A percentile compares a stretch with the other conserved stretches of the same genome.
phyloP scores from a whole-genome alignment of 2,113 vertebrate genomes.

The Xenopus borealis region DNA sequence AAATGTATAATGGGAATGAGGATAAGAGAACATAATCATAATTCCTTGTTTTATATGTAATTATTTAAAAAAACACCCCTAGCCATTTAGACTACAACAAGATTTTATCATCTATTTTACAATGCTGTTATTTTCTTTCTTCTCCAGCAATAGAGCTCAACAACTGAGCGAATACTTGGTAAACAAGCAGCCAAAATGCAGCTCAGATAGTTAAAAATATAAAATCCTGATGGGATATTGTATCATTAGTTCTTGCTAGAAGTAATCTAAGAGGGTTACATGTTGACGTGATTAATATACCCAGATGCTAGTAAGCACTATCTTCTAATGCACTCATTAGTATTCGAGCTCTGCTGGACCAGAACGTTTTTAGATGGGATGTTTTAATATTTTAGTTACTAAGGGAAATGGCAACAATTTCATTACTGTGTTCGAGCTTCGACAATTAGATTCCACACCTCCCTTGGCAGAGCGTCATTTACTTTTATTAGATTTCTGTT shows the following conservation, averaged over 20 bases:
- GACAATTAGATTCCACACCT: conserved; percentile 13
- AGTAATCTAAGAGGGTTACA: background rate
- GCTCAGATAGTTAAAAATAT: too few relatives aligned
- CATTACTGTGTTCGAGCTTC: conserved; percentile 3
- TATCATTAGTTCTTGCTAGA: conserved; percentile 1
- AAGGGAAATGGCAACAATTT: conserved; percentile 9
- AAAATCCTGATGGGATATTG: background rate
- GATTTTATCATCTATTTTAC: too few relatives aligned
- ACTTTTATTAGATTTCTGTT: conserved; percentile 15
- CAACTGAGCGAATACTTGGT: too few relatives aligned
- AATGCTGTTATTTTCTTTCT: too few relatives aligned
- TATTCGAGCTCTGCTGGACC: background rate
- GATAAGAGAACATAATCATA: too few relatives aligned
- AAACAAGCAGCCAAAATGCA: too few relatives aligned
- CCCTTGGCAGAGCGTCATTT: conserved; percentile 9
- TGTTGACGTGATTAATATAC: background rate
- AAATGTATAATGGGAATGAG: too few relatives aligned
- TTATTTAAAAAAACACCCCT: too few relatives aligned
- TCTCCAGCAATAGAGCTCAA: too few relatives aligned
- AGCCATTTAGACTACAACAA: too few relatives aligned
- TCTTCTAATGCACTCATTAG: background rate
- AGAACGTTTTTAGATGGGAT: background rate
- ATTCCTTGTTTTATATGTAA: too few relatives aligned
- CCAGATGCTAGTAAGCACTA: background rate
- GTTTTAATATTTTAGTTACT: conserved; percentile 2